phyloP scores from a whole-genome alignment of 2,113 vertebrate species.

The Rhombomys opimus region DNA sequence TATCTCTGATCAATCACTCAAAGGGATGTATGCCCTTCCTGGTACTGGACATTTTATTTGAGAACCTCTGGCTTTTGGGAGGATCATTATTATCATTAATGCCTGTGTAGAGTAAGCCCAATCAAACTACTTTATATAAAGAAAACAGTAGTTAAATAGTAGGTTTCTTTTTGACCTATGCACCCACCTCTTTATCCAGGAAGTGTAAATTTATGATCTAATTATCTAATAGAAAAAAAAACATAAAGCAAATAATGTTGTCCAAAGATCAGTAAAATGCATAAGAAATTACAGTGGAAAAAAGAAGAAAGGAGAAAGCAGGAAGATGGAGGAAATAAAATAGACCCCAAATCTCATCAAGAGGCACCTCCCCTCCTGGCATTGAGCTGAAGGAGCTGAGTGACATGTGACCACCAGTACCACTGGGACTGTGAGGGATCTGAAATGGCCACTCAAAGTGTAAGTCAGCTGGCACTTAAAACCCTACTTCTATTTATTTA shows the following conservation, averaged over 20 bases:
- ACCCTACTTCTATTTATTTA: neutral
- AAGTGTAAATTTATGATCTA: slow-evolving; percentile 61
- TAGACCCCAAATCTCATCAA: neutral
- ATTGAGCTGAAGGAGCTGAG: neutral
- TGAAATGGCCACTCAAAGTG: neutral
- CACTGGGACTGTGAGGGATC: neutral
- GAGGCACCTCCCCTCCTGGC: neutral
- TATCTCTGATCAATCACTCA: neutral
- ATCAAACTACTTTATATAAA: neutral
- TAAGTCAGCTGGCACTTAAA: neutral
- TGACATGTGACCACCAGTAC: neutral
- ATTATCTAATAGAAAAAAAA: slow-evolving; percentile 22
- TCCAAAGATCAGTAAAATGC: neutral
- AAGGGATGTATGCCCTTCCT: neutral
- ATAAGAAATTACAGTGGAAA: neutral
- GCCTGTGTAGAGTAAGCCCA: neutral
- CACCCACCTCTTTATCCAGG: neutral
- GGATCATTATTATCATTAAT: neutral
- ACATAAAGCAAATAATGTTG: neutral
- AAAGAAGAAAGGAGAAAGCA: fast-evolving
- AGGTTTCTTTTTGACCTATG: no score
- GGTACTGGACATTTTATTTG: neutral
- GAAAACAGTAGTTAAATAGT: neutral
- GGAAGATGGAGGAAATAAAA: neutral
- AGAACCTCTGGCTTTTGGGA: neutral